phyloP scores from a whole-genome alignment of 2,113 vertebrate genomes.

The Lethenteron reissneri region DNA sequence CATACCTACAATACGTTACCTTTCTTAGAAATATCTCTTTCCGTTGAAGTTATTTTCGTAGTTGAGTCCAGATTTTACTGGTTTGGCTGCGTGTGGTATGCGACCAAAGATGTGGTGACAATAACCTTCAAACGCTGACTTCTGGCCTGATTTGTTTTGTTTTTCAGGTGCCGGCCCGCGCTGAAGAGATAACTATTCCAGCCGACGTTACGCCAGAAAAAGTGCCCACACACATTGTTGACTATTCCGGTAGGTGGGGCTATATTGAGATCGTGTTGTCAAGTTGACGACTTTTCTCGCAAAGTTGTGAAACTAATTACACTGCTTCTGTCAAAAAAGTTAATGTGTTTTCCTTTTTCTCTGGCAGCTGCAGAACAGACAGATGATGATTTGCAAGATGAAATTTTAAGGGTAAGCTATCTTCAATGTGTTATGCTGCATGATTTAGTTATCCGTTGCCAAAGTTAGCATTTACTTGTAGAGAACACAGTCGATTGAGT shows the following conservation, averaged over 20 bases:
- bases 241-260: slow-evolving; percentile 66
- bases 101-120: too few relatives aligned
- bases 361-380: slow-evolving; percentile 72
- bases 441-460: too few relatives aligned
- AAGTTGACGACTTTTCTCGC: background rate
- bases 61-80: too few relatives aligned
- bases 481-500: too few relatives aligned
- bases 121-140: too few relatives aligned
- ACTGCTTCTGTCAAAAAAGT: background rate
- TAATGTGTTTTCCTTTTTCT: slow-evolving; percentile 3
- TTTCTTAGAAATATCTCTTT: too few relatives aligned
- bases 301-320: background rate
- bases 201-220: slow-evolving; percentile 91
- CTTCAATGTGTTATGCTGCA: too few relatives aligned
- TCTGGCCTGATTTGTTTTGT: slow-evolving; percentile 15
- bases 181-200: slow-evolving; percentile 94
- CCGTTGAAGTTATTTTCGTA: too few relatives aligned
- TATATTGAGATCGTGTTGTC: background rate
- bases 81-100: too few relatives aligned
- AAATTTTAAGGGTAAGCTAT: slow-evolving; percentile 66
- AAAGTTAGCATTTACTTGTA: too few relatives aligned
- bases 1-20: background rate
- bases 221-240: slow-evolving; percentile 93
- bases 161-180: slow-evolving; percentile 62
- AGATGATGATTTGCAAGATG: slow-evolving; percentile 80